Evolutionary conservation across 2,888 invertebrate species (phyloP), one percentile per base, ranked within the genome.

Genomic region (Drosophila parthenogenetica): DNA sequence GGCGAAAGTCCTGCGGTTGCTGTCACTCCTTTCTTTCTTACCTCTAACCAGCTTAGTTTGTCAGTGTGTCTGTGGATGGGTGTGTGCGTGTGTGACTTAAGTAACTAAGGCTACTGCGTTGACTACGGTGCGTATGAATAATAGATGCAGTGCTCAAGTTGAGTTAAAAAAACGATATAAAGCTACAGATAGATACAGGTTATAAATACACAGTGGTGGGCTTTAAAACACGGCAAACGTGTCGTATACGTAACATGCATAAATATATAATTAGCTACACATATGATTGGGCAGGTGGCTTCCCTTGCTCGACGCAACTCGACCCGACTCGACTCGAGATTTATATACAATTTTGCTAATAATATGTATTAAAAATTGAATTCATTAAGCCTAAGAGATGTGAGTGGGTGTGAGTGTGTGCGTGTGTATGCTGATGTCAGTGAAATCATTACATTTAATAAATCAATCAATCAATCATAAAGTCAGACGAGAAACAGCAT

Each of bases 391-490:
- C 59, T 67, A 48, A 51, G 45, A 61, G 69, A 59, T 55, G 50
- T 32, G 32, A 29, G 17, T 13, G 17, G 32, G 54, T 8, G 45
- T 37, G 22, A 4, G 43, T 40, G 16, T 37, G n/a, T 35, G 29
- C 42, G 42, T 57, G 10, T 53, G 35, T 73, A 78, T 81, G 81
- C 73, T 65, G 65, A 68, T 79, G 69, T 64, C 64, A 69, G 57
- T 71, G 63, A 67, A 79, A 64, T 68, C 61, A 76, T 75, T 76
- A 73, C 69, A 69, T 70, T 78, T 59, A 78, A 80, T 73, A 71
- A 77, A 35, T 77, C 72, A 80, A 82, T 80, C 74, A 76, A 84
- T 81, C 84, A 84, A 77, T 79, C 79, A 81, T 66, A 69, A 69
- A 69, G 69, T 70, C 62, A 65, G 77, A 57, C 55, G 57, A 66